phyloP scores from a whole-genome alignment of 2,797 vertebrate species.

The Bovichtus variegatus region DNA sequence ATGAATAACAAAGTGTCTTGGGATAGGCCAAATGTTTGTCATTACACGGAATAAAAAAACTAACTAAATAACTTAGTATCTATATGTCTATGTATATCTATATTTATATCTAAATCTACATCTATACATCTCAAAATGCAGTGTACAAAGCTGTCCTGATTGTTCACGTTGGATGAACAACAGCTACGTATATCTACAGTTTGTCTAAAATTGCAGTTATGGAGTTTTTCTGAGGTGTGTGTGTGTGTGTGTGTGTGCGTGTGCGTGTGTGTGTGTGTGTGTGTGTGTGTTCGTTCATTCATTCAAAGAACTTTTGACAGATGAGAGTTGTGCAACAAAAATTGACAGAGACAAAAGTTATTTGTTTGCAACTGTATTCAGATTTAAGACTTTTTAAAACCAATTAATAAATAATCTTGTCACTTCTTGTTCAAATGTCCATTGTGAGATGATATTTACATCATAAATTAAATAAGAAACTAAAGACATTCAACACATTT shows the following conservation, averaged over 20 bases:
- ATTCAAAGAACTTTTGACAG: conserved; percentile 12
- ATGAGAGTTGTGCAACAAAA: conserved; percentile 18
- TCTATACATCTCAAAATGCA: neutral
- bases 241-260: too few species aligned
- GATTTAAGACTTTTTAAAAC: conserved; percentile 85
- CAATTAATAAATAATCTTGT: conserved; percentile 98
- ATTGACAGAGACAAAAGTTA: conserved; percentile 47
- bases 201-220: conserved; percentile 3
- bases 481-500: conserved; percentile 90
- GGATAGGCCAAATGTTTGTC: neutral
- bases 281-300: conserved; percentile 4
- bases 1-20: neutral
- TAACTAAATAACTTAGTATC: neutral
- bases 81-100: neutral
- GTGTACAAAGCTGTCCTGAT: neutral
- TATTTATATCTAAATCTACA: neutral
- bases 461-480: conserved; percentile 94
- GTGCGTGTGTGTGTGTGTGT: too few species aligned
- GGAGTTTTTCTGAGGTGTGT: conserved; percentile 13
- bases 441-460: conserved; percentile 87
- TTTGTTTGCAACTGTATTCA: conserved; percentile 88
- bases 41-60: neutral
- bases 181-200: neutral
- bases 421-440: conserved; percentile 88
- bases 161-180: neutral